Evolutionary conservation across 2,797 vertebrate species (phyloP).

Genomic region (Coregonus suidteri): DNA sequence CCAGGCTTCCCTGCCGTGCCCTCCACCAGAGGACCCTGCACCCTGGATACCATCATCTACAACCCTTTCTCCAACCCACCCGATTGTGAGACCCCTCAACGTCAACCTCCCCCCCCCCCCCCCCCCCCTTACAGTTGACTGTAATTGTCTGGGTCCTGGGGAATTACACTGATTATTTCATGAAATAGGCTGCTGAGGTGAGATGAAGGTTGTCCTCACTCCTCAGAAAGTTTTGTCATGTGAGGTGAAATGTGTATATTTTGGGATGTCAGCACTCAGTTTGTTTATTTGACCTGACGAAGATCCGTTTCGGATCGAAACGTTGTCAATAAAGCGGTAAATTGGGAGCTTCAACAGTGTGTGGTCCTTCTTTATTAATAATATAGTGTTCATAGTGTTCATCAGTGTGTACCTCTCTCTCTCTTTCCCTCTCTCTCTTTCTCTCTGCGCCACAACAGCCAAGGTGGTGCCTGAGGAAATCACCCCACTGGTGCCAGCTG

Average conservation of each 20-base stretch:
- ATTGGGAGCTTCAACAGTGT: no score
- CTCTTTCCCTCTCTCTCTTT: no score
- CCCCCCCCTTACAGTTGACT: not conserved
- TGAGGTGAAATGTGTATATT: no score
- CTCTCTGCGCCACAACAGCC: conserved; percentile 71
- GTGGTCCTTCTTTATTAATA: not conserved
- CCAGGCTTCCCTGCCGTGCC: conserved; percentile 92
- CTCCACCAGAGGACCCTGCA: conserved; percentile 89
- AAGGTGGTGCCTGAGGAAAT: conserved; percentile 96
- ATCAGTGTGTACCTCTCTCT: conserved; percentile 19
- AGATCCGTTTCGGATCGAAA: no score
- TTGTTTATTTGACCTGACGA: no score
- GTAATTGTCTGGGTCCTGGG: not conserved
- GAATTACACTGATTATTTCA: not conserved
- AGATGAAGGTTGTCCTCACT: no score
- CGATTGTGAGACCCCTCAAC: conserved; percentile 80
- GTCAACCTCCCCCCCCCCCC: not conserved
- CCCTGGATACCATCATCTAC: conserved; percentile 92
- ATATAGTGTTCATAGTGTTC: not conserved
- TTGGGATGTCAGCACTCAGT: no score
- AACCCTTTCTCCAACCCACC: conserved; percentile 76
- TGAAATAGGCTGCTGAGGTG: not conserved
- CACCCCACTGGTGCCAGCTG: conserved; percentile 87
- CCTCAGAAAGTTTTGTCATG: not conserved
- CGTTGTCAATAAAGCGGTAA: no score